Evolutionary conservation across 2,113 vertebrate genomes (phyloP).

Genomic region (Garra rufa): DNA sequence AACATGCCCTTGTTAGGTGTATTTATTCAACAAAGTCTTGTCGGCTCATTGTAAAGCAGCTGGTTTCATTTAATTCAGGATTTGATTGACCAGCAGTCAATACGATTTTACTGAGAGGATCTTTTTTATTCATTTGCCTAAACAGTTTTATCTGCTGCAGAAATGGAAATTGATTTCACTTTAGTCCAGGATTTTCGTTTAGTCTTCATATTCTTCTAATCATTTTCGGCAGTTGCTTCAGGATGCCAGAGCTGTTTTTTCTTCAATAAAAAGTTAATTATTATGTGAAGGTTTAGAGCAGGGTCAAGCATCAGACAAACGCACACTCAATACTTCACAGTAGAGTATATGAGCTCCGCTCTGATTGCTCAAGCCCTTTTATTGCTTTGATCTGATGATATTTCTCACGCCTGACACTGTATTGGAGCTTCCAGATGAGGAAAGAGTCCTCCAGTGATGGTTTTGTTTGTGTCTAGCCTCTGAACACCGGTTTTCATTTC

Average conservation of each 20-base stretch:
- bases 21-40: background rate
- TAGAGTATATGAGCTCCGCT: background rate
- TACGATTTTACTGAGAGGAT: background rate
- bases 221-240: background rate
- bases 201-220: background rate
- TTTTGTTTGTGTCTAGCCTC: conserved; percentile 20
- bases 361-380: conserved; percentile 14
- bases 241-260: background rate
- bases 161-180: background rate
- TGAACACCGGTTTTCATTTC: background rate
- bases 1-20: background rate
- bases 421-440: background rate
- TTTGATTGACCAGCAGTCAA: background rate
- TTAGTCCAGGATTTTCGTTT: background rate
- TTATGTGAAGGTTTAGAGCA: background rate
- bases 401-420: conserved; percentile 25
- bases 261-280: conserved; percentile 19
- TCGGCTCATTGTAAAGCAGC: background rate
- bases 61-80: background rate
- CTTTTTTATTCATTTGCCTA: background rate
- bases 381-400: conserved; percentile 19
- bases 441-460: conserved; percentile 25
- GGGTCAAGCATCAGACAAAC: conserved; percentile 7
- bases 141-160: background rate
- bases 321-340: background rate